phyloP scores from a whole-genome alignment of 2,113 vertebrate species.

The Cinclus mexicanus region DNA sequence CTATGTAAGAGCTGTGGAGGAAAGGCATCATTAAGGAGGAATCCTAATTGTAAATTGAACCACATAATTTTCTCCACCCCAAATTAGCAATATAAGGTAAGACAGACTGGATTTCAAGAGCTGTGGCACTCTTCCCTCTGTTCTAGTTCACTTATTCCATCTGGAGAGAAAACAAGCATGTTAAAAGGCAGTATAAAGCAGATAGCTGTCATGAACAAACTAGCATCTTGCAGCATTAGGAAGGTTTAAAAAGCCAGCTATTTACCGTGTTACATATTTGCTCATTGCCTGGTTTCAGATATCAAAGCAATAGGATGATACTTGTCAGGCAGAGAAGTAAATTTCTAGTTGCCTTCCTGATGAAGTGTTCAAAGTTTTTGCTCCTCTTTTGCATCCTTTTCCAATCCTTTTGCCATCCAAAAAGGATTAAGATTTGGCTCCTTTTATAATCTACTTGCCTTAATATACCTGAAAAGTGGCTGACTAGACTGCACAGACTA shows the following conservation, averaged over 20 bases:
- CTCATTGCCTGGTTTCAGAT: not conserved
- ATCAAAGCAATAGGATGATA: not conserved
- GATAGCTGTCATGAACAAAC: not conserved
- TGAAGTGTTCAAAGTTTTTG: not conserved
- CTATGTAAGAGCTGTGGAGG: not conserved
- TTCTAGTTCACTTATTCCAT: not conserved
- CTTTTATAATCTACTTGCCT: not conserved
- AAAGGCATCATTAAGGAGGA: constrained; percentile 25
- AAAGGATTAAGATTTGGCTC: not conserved
- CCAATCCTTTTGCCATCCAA: not conserved
- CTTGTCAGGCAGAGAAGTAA: not conserved
- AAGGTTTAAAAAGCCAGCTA: not conserved
- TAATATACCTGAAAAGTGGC: not conserved
- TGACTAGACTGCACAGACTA: not conserved
- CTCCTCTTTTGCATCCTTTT: not conserved
- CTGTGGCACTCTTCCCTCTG: not conserved
- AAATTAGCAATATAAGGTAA: constrained; percentile 7
- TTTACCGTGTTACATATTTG: not conserved
- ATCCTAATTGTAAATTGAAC: constrained; percentile 44
- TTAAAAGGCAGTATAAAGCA: not conserved
- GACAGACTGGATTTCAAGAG: constrained; percentile 20
- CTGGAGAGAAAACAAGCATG: not conserved
- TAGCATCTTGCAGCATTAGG: not conserved
- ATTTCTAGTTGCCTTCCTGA: not conserved
- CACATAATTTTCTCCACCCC: not conserved